Base-by-base conservation (phyloP, 2,888 invertebrate genomes). In the Aphrophora alni region DNA sequence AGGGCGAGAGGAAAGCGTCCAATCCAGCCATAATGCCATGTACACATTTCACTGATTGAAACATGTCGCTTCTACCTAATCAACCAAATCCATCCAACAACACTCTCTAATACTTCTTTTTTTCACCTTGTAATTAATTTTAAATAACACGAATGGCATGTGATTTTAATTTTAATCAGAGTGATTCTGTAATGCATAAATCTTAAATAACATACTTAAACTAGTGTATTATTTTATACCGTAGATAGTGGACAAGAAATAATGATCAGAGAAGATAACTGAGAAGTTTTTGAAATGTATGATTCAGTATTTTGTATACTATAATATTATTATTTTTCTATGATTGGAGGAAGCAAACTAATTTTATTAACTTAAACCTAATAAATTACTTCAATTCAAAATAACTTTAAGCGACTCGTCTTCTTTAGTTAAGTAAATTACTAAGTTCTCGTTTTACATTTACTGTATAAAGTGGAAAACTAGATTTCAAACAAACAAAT, bases 1-100 rank as follows among this genome's bases (percentile, higher is more conserved):
- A 59, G 21, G 59, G 59, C 21, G 59, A 59, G 59, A 59, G 59
- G 59, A n/a, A 21, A 59, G 59, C 59, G 59, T 59, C 59, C 59
- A 59, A 59, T 59, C 59, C 59, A 59, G 21, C 59, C 59, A 59
- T 59, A 21, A 59, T 59, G 59, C 59, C 59, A 21, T 59, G 59
- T 59, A 59, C 59, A 59, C 59, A 59, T 59, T 59, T 59, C 59
- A n/a, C 59, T 21, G 59, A 59, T 59, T 59, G 59, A 59, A 59
- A 59, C 59, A 59, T 59, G 59, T 59, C 59, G 1, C n/a, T n/a
- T 5, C 59, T 59, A 21, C 21, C 59, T 59, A 59, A 59, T 59
- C 59, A 59, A 59, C 21, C 59, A 59, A 59, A 59, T 21, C 59
- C 59, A 21, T 12, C 59, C 59, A 21, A 59, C 59, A 59, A 59